A percentile compares a stretch with the other conserved stretches of the same genome.
Conservation (phyloP, 2,797 vertebrate genomes). For the Rhodeus uyekii region DNA sequence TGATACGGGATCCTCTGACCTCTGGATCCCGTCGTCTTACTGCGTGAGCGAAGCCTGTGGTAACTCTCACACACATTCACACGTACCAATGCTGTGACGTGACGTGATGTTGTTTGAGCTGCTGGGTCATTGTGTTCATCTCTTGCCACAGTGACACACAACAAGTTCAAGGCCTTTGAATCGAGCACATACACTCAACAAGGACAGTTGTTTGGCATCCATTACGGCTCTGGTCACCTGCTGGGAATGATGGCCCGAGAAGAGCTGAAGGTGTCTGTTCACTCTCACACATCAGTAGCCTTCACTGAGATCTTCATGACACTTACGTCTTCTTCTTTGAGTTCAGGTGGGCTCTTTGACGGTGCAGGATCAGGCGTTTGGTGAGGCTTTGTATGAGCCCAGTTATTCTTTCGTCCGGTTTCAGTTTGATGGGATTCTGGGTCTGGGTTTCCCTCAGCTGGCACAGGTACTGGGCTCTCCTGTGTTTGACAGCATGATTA, state of each 20-base stretch:
- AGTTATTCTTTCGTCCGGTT: constrained; percentile 77
- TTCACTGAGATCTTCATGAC: not conserved
- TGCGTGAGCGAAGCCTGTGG: constrained; percentile 80
- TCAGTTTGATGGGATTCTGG: constrained; percentile 83
- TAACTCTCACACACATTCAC: constrained; percentile 46
- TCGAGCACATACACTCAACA: constrained; percentile 63
- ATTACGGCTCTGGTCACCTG: constrained; percentile 71
- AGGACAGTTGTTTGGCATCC: constrained; percentile 69
- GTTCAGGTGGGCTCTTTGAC: constrained; percentile 76
- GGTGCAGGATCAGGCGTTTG: constrained; percentile 80
- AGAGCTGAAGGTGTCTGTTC: constrained; percentile 59
- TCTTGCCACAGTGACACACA: constrained; percentile 62
- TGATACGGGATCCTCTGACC: constrained; percentile 80
- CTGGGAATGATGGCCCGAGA: constrained; percentile 71
- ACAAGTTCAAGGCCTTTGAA: constrained; percentile 70
- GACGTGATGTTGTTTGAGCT: not conserved
- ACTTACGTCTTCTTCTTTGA: not conserved
- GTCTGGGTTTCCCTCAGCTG: constrained; percentile 80
- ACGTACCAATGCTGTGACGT: not conserved
- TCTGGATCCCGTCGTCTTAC: constrained; percentile 81
- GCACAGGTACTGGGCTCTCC: constrained; percentile 76
- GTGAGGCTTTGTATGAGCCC: constrained; percentile 86
- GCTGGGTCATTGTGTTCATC: constrained; percentile 33
- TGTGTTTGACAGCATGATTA: constrained; percentile 87
- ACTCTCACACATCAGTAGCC: not conserved